Evolutionary conservation across 2,113 vertebrate species (phyloP).

Genomic region (Malurus melanocephalus): DNA sequence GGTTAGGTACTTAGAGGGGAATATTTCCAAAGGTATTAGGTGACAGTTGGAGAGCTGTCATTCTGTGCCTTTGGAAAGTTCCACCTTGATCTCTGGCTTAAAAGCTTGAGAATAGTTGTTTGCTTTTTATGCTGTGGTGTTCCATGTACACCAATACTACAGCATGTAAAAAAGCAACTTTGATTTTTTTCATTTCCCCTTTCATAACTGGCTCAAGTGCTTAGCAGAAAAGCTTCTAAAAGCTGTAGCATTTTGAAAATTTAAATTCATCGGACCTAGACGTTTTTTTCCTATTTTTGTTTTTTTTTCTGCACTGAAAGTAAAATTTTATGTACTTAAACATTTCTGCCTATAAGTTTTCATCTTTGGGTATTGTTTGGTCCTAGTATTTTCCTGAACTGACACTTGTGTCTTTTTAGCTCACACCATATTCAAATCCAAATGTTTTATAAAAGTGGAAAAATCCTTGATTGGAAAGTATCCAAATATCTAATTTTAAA

Average conservation of each 20-base stretch:
- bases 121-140: conserved; percentile 14
- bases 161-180: conserved; percentile 17
- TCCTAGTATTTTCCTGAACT: conserved; percentile 63
- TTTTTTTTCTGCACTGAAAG: conserved; percentile 42
- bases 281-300: not conserved
- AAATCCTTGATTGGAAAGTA: conserved; percentile 59
- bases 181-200: not conserved
- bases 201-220: conserved; percentile 12
- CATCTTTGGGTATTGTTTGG: conserved; percentile 55
- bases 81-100: not conserved
- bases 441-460: conserved; percentile 48
- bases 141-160: not conserved
- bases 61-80: conserved; percentile 17
- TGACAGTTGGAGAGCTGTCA: not conserved
- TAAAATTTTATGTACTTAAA: conserved; percentile 34
- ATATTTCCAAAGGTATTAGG: not conserved
- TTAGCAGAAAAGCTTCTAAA: conserved; percentile 37
- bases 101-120: conserved; percentile 5
- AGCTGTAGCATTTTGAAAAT: conserved; percentile 30
- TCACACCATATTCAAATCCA: conserved; percentile 59
- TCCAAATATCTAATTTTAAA: conserved; percentile 57
- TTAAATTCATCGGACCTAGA: conserved; percentile 5
- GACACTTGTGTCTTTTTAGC: conserved; percentile 60
- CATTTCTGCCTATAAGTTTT: conserved; percentile 62
- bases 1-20: not conserved